phyloP scores from a whole-genome alignment of 2,797 vertebrate genomes.

The Cyclura pinguis region DNA sequence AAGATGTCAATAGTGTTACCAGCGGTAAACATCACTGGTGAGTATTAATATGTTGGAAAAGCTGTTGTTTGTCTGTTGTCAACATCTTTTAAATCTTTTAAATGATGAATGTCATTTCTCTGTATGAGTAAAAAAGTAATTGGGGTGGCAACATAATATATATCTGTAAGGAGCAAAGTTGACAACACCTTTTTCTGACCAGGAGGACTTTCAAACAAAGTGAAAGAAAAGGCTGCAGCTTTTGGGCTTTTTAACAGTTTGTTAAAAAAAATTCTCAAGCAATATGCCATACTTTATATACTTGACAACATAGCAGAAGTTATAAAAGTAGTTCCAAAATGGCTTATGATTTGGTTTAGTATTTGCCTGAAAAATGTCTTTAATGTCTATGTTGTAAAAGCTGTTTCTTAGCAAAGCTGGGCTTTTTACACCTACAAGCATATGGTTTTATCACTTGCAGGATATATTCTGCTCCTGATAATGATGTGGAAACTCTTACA shows the following conservation, averaged over 20 bases:
- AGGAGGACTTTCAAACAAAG: conserved; percentile 56
- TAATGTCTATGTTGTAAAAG: conserved; percentile 50
- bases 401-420: conserved; percentile 61
- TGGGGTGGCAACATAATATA: neutral
- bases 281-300: neutral
- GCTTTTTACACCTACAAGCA: conserved; percentile 38
- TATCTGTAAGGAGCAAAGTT: conserved; percentile 31
- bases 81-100: too few species aligned
- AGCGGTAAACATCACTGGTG: conserved; percentile 95
- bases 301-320: conserved; percentile 36
- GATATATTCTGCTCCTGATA: conserved; percentile 48
- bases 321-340: conserved; percentile 43
- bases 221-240: conserved; percentile 37
- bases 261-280: conserved; percentile 54
- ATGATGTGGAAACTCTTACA: conserved; percentile 41
- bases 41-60: conserved; percentile 67
- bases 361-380: conserved; percentile 56
- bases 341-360: conserved; percentile 68
- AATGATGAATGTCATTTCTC: too few species aligned
- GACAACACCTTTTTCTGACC: conserved; percentile 45
- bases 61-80: conserved; percentile 15
- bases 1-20: conserved; percentile 97
- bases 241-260: conserved; percentile 53
- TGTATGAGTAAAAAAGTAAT: too few species aligned
- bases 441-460: conserved; percentile 51